These are phyloP conservation scores for Sylvilagus floridanus DNA, from an alignment of 2,797 vertebrate species.

Conservation along the genomic window DNA sequence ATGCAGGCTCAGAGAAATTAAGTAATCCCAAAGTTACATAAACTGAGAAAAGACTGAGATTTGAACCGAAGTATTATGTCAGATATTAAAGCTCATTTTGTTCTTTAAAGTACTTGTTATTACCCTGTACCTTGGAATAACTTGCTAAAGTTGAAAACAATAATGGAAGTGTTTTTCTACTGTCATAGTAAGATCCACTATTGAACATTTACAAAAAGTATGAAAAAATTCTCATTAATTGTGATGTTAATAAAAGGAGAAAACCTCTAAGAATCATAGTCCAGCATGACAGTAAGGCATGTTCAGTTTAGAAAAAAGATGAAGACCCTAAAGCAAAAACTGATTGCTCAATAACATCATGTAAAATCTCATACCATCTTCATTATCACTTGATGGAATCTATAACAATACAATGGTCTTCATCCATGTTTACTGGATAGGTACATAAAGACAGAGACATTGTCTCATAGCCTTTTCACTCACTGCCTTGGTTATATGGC, in stretches of 20 bases:
- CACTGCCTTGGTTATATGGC: background rate
- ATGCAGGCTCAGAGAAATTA: background rate
- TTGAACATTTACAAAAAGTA: background rate
- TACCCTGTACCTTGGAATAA: background rate
- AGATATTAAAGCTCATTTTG: background rate
- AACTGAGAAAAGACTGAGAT: background rate
- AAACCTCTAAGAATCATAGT: constrained; percentile 27
- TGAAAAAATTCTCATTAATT: constrained; percentile 13
- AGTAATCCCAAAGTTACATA: background rate
- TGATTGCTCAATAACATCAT: background rate
- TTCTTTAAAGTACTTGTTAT: background rate
- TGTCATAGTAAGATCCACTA: background rate
- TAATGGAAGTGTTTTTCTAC: background rate
- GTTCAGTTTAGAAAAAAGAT: constrained; percentile 13
- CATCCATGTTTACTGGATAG: background rate
- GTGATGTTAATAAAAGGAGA: background rate
- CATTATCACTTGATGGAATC: constrained; percentile 6
- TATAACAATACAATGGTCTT: background rate
- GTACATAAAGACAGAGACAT: background rate
- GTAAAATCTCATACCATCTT: constrained; percentile 18
- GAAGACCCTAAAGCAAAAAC: background rate
- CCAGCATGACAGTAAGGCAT: background rate
- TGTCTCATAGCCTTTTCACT: background rate
- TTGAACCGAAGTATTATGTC: background rate
- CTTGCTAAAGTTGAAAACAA: constrained; percentile 21